These are phyloP conservation scores for Hestina assimilis DNA, from an alignment of 1,140 invertebrate genomes.

Conservation along the genomic window DNA sequence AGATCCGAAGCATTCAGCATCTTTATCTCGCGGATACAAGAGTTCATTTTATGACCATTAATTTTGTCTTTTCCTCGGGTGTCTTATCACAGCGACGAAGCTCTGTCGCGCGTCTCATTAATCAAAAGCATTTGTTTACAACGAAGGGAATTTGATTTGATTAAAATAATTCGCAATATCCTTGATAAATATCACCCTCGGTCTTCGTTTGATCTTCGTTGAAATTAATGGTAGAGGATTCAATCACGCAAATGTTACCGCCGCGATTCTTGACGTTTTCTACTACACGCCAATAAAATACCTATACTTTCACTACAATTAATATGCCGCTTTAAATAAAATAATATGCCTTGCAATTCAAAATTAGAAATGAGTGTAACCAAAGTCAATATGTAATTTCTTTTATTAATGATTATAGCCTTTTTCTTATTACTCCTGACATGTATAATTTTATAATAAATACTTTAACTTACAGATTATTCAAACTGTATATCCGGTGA, in stretches of 20 bases:
- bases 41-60: slow-evolving; percentile 79
- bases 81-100: slow-evolving; percentile 73
- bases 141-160: slow-evolving; percentile 78
- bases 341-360: too few species aligned
- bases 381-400: too few species aligned
- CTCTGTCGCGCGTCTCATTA: slow-evolving; percentile 77
- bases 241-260: slow-evolving; percentile 70
- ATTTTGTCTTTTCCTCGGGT: slow-evolving; percentile 72
- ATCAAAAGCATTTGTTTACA: slow-evolving; percentile 79
- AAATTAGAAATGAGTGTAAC: too few species aligned
- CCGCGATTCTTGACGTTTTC: slow-evolving; percentile 42
- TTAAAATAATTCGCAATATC: slow-evolving; percentile 79
- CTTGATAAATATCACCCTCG: slow-evolving; percentile 78
- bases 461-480: too few species aligned
- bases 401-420: too few species aligned
- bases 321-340: too few species aligned
- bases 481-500: too few species aligned
- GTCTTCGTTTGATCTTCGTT: slow-evolving; percentile 75
- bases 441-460: too few species aligned
- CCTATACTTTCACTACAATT: slow-evolving; percentile 8
- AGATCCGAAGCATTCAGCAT: slow-evolving; percentile 70
- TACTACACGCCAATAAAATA: slow-evolving; percentile 21
- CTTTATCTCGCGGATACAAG: slow-evolving; percentile 75
- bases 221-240: slow-evolving; percentile 76
- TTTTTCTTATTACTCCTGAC: too few species aligned